These are phyloP conservation scores for Hetaerina titia DNA, from an alignment of 2,888 invertebrate species.

Conservation along the genomic window DNA sequence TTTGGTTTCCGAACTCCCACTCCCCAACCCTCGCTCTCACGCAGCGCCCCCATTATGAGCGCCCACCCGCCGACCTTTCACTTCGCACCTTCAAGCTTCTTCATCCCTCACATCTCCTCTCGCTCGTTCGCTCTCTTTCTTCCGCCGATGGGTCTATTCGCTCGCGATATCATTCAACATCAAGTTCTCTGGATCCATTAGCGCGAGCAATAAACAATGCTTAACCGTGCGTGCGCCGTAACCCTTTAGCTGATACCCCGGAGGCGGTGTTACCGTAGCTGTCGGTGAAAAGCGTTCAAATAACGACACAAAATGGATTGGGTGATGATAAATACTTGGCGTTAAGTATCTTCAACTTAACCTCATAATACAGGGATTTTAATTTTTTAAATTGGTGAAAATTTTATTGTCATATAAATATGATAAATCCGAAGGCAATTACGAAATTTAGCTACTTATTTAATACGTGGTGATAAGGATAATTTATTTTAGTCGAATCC, in stretches of 20 bases:
- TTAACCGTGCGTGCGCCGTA: slow-evolving; percentile 30
- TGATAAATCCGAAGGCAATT: too few species aligned
- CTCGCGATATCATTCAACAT: neutral
- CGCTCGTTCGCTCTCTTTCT: too few species aligned
- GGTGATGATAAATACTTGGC: neutral
- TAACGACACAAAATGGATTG: neutral
- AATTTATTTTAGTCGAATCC: too few species aligned
- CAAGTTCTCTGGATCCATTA: slow-evolving; percentile 32
- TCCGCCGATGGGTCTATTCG: neutral
- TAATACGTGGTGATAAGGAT: too few species aligned
- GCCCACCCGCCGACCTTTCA: neutral
- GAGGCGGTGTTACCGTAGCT: neutral
- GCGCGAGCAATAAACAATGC: slow-evolving; percentile 40
- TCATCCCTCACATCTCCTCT: too few species aligned
- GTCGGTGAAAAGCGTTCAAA: neutral
- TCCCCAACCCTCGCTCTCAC: too few species aligned
- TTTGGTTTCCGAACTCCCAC: too few species aligned
- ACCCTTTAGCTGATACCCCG: neutral
- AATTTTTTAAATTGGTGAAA: too few species aligned
- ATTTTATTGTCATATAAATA: too few species aligned
- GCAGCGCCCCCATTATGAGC: too few species aligned
- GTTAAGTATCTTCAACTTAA: neutral
- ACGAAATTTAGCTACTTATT: too few species aligned
- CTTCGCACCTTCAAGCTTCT: neutral
- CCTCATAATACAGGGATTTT: too few species aligned